Conservation (phyloP, 2,888 invertebrate species). For the Nezara viridula region DNA sequence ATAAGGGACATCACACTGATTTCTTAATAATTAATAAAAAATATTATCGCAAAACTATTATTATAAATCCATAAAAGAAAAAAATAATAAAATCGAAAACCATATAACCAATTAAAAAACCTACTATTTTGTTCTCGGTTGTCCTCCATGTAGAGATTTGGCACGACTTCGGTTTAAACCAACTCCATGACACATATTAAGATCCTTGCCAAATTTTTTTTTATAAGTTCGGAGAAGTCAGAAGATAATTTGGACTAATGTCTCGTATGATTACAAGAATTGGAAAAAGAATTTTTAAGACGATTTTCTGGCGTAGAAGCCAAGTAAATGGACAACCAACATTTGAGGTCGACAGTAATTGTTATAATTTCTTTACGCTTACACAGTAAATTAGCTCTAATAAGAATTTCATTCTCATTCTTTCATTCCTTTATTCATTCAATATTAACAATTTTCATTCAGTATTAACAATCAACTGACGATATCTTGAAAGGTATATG, state of each 20-base stretch:
- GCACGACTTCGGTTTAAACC: background rate
- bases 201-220: slow-evolving; percentile 6
- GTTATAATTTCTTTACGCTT: background rate
- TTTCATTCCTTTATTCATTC: background rate
- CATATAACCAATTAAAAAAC: background rate
- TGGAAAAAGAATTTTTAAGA: background rate
- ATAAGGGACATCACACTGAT: too few species aligned
- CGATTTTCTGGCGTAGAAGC: background rate
- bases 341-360: background rate
- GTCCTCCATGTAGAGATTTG: background rate
- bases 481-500: too few species aligned
- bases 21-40: too few species aligned
- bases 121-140: background rate
- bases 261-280: background rate
- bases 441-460: too few species aligned
- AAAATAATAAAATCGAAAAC: background rate
- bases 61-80: too few species aligned
- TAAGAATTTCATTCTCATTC: background rate
- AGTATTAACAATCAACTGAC: too few species aligned
- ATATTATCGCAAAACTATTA: too few species aligned
- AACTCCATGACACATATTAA: background rate
- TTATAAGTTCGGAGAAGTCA: background rate
- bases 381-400: background rate
- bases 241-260: background rate
- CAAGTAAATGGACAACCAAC: background rate